Conservation (phyloP, 2,113 vertebrate species). For the Pongo abelii region DNA sequence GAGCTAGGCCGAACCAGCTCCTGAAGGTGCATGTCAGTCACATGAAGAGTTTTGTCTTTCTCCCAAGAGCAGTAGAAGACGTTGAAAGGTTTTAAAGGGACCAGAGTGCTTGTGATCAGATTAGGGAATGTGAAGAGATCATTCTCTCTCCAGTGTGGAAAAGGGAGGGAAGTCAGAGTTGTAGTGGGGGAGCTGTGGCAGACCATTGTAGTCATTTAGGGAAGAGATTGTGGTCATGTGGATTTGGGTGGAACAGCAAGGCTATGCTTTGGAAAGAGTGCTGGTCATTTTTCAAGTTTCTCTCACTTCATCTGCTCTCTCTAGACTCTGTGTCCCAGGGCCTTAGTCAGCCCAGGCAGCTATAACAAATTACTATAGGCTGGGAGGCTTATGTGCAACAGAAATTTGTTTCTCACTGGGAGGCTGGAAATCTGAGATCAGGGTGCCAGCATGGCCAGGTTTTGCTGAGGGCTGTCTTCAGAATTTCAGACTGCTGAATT, state of each 20-base stretch:
- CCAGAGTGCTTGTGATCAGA: neutral
- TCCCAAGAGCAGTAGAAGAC: neutral
- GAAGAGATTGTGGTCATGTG: neutral
- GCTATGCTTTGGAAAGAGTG: neutral
- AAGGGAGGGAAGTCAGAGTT: neutral
- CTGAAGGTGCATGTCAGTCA: neutral
- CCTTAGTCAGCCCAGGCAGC: neutral
- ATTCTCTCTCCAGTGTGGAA: neutral
- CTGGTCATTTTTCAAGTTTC: neutral
- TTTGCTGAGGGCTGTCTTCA: neutral
- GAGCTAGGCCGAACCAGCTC: accelerated
- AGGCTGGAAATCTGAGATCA: neutral
- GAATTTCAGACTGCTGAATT: neutral
- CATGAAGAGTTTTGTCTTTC: neutral
- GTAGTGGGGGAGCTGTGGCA: too few relatives aligned
- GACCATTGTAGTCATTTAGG: neutral
- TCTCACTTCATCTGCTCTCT: neutral
- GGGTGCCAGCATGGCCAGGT: too few relatives aligned
- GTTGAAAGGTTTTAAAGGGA: neutral
- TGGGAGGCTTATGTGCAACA: neutral
- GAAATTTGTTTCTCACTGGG: neutral
- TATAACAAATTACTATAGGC: neutral
- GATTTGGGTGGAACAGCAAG: neutral
- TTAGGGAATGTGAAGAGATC: neutral
- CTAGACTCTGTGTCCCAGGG: neutral